Conservation (phyloP, 2,113 vertebrate species). For the Chaenogobius annularis region DNA sequence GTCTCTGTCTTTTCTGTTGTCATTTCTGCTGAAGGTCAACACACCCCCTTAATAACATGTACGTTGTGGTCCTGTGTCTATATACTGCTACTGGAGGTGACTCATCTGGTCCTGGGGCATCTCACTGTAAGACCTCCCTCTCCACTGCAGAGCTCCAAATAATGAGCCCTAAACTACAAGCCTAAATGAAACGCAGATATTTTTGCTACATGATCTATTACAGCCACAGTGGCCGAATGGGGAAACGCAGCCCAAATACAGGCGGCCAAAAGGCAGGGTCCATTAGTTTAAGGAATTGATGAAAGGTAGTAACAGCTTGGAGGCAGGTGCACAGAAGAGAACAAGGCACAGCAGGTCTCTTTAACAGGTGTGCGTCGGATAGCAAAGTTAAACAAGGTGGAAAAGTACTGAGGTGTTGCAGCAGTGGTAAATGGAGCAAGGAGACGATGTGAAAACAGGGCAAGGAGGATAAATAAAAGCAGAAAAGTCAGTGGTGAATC, state of each 20-base stretch:
- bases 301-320: neutral
- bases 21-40: constrained; percentile 10
- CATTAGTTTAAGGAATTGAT: constrained; percentile 11
- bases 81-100: constrained; percentile 37
- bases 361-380: neutral
- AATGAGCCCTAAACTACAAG: neutral
- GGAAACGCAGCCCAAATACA: neutral
- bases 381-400: constrained; percentile 14
- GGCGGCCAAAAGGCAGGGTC: neutral
- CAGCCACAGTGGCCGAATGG: neutral
- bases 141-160: constrained; percentile 8
- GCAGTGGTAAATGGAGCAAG: constrained; percentile 2
- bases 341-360: neutral
- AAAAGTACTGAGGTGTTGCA: constrained; percentile 1
- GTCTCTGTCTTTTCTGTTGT: constrained; percentile 19
- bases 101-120: constrained; percentile 33
- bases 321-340: constrained; percentile 5
- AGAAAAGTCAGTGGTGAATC: neutral
- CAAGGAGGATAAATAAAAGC: neutral
- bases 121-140: constrained; percentile 11
- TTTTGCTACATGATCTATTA: neutral
- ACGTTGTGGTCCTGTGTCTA: constrained; percentile 6
- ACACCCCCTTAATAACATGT: neutral
- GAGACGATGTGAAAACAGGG: neutral
- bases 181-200: constrained; percentile 4